Evolutionary conservation across 2,113 vertebrate species (phyloP).

Genomic region (Urocolius indicus): DNA sequence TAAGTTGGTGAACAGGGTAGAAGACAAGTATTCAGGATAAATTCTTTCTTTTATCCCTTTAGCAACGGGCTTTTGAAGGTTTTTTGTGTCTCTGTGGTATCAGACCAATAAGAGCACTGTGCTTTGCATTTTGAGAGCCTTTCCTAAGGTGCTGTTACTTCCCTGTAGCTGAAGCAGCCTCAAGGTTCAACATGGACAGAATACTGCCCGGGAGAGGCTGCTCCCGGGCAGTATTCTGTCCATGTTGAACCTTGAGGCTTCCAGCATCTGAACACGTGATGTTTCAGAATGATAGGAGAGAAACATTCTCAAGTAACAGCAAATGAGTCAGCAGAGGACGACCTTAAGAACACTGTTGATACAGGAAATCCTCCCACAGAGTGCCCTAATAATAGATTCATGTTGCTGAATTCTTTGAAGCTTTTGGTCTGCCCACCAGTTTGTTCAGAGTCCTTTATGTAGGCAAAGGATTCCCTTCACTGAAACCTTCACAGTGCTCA

Average conservation of each 20-base stretch:
- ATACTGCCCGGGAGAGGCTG: too few species aligned
- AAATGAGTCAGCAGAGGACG: conserved; percentile 50
- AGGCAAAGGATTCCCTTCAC: conserved; percentile 32
- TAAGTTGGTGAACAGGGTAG: neutral
- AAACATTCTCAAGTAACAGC: conserved; percentile 15
- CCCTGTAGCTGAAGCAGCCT: neutral
- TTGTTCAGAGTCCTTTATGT: conserved; percentile 32
- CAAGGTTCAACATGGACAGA: too few species aligned
- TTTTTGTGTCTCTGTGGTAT: neutral
- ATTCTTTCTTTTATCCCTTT: neutral
- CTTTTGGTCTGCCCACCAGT: neutral
- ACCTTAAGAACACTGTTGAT: conserved; percentile 30
- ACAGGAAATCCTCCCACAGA: conserved; percentile 27
- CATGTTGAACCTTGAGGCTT: neutral
- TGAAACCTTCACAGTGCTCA: neutral
- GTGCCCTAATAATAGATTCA: conserved; percentile 43
- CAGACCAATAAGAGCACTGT: neutral
- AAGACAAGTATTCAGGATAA: neutral
- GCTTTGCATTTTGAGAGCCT: neutral
- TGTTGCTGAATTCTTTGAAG: conserved; percentile 36
- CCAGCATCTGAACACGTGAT: neutral
- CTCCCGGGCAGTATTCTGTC: neutral
- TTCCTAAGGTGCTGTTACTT: neutral
- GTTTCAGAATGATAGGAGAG: neutral
- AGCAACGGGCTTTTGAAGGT: neutral